phyloP scores from a whole-genome alignment of 1,140 invertebrate species.

The Metaphire vulgaris region DNA sequence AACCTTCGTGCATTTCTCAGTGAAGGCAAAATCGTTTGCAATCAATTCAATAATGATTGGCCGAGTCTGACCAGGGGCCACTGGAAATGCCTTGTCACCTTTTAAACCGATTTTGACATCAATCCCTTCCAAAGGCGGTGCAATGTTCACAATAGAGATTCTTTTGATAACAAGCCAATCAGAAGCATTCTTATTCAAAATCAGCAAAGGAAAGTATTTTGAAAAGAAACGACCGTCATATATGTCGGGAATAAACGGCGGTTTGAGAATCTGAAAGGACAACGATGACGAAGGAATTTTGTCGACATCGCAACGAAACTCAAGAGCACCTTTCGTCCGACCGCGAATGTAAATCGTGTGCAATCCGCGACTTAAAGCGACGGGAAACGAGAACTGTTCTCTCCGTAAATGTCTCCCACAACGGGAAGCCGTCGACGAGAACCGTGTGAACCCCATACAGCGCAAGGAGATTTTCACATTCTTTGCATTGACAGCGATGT shows the following conservation, averaged over 20 bases:
- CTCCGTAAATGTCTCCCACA: conserved; percentile 43
- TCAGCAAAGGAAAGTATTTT: conserved; percentile 36
- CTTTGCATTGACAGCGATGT: conserved; percentile 40
- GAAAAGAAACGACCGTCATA: conserved; percentile 40
- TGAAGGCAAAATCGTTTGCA: conserved; percentile 22
- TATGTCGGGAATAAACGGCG: conserved; percentile 40
- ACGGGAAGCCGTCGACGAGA: conserved; percentile 35
- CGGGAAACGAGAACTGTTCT: conserved; percentile 36
- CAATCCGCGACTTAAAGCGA: conserved; percentile 35
- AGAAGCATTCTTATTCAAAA: conserved; percentile 38
- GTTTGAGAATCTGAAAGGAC: conserved; percentile 36
- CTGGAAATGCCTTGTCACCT: conserved; percentile 29
- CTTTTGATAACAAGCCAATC: conserved; percentile 33
- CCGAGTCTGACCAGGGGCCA: conserved; percentile 42
- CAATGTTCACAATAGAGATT: background rate
- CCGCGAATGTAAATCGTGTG: conserved; percentile 39
- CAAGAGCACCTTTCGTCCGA: conserved; percentile 36
- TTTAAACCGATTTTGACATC: conserved; percentile 25
- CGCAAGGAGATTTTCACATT: conserved; percentile 36
- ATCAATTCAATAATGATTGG: conserved; percentile 35
- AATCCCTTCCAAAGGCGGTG: conserved; percentile 32
- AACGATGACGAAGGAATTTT: conserved; percentile 29
- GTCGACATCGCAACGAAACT: conserved; percentile 34
- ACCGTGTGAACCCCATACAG: conserved; percentile 41
- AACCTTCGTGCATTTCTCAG: background rate